These are phyloP conservation scores for Drosophila pegasa DNA, from an alignment of 2,888 invertebrate species.

Conservation along the genomic window DNA sequence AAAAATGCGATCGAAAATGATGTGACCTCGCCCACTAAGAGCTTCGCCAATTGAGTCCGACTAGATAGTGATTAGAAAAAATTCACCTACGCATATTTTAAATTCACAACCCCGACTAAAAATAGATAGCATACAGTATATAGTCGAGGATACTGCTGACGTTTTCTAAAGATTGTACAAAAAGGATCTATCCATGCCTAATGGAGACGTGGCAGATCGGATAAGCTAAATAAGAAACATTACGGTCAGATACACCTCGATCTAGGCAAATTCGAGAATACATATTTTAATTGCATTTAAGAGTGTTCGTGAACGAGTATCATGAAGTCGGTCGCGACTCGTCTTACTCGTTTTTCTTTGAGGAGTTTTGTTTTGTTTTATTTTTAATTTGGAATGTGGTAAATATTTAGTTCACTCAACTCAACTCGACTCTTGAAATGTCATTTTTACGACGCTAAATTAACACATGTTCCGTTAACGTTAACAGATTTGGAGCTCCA, in stretches of 20 bases:
- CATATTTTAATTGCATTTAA: not conserved
- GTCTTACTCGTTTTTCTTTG: not conserved
- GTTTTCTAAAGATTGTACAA: not conserved
- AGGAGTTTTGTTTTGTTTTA: slow-evolving; percentile 54
- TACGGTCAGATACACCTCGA: too few species aligned
- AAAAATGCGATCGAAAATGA: too few species aligned
- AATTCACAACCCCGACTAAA: too few species aligned
- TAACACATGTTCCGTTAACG: slow-evolving; percentile 73
- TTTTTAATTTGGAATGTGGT: slow-evolving; percentile 63
- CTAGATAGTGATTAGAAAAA: too few species aligned
- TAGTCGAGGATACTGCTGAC: not conserved
- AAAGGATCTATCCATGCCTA: too few species aligned
- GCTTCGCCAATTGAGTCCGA: too few species aligned
- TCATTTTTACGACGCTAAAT: slow-evolving; percentile 67
- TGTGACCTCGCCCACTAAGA: too few species aligned
- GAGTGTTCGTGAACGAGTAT: not conserved
- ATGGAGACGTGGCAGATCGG: too few species aligned
- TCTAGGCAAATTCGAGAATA: too few species aligned
- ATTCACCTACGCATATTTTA: too few species aligned
- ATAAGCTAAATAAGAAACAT: too few species aligned
- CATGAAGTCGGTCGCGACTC: not conserved
- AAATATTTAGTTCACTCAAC: slow-evolving; percentile 63
- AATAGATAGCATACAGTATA: too few species aligned
- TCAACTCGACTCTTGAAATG: slow-evolving; percentile 39
- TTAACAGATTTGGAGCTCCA: slow-evolving; percentile 54